Percentiles rank a stretch among this genome's conserved stretches.
Conservation (phyloP, 2,797 vertebrate species). For the Luscinia megarhynchos region DNA sequence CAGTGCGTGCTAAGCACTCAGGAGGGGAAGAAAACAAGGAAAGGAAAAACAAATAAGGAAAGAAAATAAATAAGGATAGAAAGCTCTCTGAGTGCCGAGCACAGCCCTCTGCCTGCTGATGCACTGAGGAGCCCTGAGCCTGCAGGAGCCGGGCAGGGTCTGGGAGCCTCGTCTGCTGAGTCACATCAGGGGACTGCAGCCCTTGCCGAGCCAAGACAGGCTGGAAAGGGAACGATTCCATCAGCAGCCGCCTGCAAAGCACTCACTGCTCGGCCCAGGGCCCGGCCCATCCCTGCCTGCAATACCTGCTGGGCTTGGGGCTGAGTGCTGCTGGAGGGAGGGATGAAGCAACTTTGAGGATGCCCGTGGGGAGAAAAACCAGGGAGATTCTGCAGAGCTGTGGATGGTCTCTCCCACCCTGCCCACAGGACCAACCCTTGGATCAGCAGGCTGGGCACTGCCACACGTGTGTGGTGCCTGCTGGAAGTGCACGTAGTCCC, state of each 20-base stretch:
- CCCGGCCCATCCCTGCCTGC: neutral
- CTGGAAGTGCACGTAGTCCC: neutral
- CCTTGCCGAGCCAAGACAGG: neutral
- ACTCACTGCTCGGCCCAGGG: neutral
- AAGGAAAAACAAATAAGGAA: neutral
- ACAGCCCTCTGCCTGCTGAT: neutral
- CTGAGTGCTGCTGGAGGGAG: neutral
- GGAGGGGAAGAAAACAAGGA: neutral
- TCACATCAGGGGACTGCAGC: slow-evolving; percentile 5
- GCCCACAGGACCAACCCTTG: accelerated
- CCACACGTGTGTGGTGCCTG: neutral
- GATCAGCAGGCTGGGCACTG: neutral
- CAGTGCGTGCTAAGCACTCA: neutral
- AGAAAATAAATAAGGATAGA: neutral
- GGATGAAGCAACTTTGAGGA: neutral
- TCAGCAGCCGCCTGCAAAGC: neutral
- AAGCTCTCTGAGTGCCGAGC: accelerated
- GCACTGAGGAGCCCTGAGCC: neutral
- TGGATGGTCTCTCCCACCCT: neutral
- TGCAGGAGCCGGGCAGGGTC: neutral
- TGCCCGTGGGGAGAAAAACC: neutral
- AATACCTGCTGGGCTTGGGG: neutral
- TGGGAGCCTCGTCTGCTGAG: slow-evolving; percentile 6
- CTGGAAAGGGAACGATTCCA: neutral
- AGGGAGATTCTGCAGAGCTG: neutral